Evolutionary conservation across 2,797 vertebrate genomes (phyloP).

Genomic region (Podargus strigoides): DNA sequence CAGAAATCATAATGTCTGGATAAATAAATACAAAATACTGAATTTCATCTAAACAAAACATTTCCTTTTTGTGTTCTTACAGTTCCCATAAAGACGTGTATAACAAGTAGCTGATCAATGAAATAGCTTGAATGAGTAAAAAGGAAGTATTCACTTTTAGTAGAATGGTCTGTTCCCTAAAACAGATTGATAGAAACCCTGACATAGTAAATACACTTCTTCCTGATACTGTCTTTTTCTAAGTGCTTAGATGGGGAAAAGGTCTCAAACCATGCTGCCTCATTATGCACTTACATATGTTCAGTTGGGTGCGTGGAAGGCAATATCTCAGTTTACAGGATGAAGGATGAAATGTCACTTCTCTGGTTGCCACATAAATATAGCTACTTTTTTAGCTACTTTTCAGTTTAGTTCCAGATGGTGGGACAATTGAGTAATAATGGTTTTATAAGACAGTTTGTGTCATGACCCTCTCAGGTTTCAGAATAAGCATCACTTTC

Average conservation of each 20-base stretch:
- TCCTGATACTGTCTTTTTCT: not conserved
- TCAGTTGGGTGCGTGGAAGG: rapidly evolving
- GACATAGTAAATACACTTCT: not conserved
- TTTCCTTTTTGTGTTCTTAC: not conserved
- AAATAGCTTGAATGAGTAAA: not conserved
- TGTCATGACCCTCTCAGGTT: not conserved
- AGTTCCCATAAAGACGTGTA: not conserved
- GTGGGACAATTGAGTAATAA: not conserved
- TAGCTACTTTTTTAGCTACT: not conserved
- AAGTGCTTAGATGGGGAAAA: not conserved
- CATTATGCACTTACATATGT: rapidly evolving
- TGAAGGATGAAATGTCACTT: not conserved
- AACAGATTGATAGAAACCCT: not conserved
- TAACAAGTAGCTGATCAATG: not conserved
- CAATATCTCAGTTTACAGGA: not conserved
- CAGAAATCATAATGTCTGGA: not conserved
- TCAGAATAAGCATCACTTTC: not conserved
- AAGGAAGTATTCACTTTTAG: not conserved
- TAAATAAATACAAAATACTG: not conserved
- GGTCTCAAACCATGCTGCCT: not conserved
- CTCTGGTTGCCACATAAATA: not conserved
- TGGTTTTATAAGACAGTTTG: not conserved
- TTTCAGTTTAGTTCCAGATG: not conserved
- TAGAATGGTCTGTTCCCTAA: not conserved
- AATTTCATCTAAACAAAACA: not conserved